These are phyloP conservation scores for Ardeotis arabs DNA, from an alignment of 2,113 vertebrate species.

Conservation along the genomic window DNA sequence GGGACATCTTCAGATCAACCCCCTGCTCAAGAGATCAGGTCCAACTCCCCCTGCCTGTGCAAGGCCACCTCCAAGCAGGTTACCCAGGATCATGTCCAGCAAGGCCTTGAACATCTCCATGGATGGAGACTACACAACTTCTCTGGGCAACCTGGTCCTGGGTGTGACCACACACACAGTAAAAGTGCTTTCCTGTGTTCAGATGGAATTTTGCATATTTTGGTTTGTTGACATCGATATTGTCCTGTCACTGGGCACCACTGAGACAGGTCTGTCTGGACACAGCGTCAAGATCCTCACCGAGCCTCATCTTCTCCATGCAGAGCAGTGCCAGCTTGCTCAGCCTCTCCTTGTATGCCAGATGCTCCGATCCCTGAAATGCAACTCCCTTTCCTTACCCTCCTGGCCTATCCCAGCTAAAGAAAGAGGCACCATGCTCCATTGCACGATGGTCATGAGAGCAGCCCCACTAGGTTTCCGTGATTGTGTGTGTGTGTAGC, in stretches of 20 bases:
- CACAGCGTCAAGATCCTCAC: rapidly evolving
- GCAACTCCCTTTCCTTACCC: background rate
- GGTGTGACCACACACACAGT: background rate
- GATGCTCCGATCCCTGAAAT: background rate
- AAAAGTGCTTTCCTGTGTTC: background rate
- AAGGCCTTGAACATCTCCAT: background rate
- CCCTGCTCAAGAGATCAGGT: background rate
- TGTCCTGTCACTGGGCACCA: background rate
- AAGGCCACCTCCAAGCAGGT: background rate
- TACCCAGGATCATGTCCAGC: background rate
- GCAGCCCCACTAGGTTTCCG: rapidly evolving
- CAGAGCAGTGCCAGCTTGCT: background rate
- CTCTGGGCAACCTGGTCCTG: background rate
- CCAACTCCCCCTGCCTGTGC: background rate
- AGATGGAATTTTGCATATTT: background rate
- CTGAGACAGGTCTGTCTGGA: background rate
- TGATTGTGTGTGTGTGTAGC: too few relatives aligned
- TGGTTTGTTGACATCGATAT: background rate
- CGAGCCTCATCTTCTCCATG: background rate
- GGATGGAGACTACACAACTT: background rate
- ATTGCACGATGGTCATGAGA: rapidly evolving
- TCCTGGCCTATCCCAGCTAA: background rate
- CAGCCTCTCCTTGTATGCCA: background rate
- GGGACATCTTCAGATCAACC: background rate
- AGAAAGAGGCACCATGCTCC: background rate